Evolutionary conservation across 2,888 invertebrate genomes (phyloP).

Genomic region (Xanthia icteritia): DNA sequence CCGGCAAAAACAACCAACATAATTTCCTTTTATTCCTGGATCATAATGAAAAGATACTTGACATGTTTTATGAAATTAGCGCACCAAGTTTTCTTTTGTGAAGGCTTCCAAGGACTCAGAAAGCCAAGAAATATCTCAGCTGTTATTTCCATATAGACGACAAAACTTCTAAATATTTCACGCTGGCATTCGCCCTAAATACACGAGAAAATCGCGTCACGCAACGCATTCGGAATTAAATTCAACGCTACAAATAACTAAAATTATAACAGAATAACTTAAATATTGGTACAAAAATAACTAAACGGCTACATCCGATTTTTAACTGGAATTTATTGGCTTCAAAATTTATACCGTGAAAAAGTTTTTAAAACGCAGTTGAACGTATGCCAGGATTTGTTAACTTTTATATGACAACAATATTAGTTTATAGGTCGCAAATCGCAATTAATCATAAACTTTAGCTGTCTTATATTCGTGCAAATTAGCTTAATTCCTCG

Average conservation of each 20-base stretch:
- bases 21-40: conserved; percentile 16
- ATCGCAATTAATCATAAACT: conserved; percentile 60
- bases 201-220: conserved; percentile 40
- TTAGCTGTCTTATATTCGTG: conserved; percentile 34
- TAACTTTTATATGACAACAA: conserved; percentile 59
- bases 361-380: conserved; percentile 56
- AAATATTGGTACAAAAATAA: conserved; percentile 41
- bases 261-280: conserved; percentile 32
- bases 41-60: conserved; percentile 33
- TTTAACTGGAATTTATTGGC: conserved; percentile 47
- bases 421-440: conserved; percentile 57
- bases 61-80: conserved; percentile 42
- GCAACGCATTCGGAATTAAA: conserved; percentile 36
- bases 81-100: conserved; percentile 22
- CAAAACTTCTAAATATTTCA: conserved; percentile 52
- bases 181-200: conserved; percentile 39
- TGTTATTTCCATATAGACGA: conserved; percentile 51
- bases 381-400: conserved; percentile 57
- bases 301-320: conserved; percentile 45
- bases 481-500: conserved; percentile 38
- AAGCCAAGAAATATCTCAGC: conserved; percentile 42
- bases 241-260: conserved; percentile 39
- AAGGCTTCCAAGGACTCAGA: conserved; percentile 32
- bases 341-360: conserved; percentile 43
- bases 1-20: conserved; percentile 8